Conservation (phyloP, 2,888 invertebrate species). For the Eilema griseolum region DNA sequence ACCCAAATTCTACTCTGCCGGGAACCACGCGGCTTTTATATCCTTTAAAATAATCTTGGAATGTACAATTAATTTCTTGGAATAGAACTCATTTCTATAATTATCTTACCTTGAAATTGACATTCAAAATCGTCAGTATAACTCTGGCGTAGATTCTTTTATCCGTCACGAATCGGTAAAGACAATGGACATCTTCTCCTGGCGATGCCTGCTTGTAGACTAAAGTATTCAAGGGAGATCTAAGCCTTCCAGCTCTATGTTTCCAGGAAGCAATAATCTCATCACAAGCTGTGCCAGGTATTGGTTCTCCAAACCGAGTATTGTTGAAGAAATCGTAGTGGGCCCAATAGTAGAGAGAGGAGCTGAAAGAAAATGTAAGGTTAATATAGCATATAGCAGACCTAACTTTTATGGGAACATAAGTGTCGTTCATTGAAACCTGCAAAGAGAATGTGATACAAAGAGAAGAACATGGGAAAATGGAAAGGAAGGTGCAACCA, state of each 20-base stretch:
- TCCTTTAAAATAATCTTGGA: not conserved
- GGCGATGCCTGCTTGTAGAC: conserved; percentile 93
- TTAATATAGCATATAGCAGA: not conserved
- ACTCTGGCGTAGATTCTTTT: conserved; percentile 93
- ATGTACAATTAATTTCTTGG: not conserved
- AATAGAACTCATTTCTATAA: not conserved
- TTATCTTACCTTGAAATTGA: conserved; percentile 91
- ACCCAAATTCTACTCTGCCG: no score
- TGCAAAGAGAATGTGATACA: not conserved
- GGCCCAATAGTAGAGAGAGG: conserved; percentile 97
- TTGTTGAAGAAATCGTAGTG: conserved; percentile 98
- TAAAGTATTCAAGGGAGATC: conserved; percentile 95
- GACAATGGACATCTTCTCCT: conserved; percentile 91
- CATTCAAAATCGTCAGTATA: conserved; percentile 91
- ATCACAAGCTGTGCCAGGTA: conserved; percentile 93
- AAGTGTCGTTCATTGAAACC: not conserved
- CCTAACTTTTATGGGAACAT: not conserved
- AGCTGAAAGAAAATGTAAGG: conserved; percentile 74
- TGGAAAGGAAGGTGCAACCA: no score
- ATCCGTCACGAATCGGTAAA: conserved; percentile 94
- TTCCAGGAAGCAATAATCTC: conserved; percentile 96
- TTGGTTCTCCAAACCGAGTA: conserved; percentile 94
- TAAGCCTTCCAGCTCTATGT: conserved; percentile 90
- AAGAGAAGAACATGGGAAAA: no score
- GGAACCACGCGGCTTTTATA: no score